Base-by-base conservation (phyloP, 2,888 invertebrate genomes). In the Eugnorisma glareosa region DNA sequence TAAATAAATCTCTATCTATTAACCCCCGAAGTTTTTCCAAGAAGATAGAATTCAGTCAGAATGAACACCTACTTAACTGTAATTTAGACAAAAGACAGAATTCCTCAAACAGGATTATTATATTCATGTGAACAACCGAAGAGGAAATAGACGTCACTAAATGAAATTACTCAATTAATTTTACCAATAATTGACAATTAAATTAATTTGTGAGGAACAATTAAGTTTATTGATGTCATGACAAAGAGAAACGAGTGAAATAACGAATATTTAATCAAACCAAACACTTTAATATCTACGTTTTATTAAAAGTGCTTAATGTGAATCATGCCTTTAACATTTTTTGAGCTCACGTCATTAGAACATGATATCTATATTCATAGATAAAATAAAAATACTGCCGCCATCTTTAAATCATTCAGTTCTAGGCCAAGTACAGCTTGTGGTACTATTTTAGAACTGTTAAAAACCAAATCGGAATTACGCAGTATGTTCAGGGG, bases 131-230 rank as follows among this genome's bases (percentile, higher is more conserved):
- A 5, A 68, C 21, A 48, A 73, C 21, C 28, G 0, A 57, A 59
- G 28, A 48, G 31, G 21, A 70, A 78, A 51, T 13, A 18, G 10
- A 24, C 28, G 43, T 43, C 11, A 59, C 13, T 24, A 31, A 77
- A 31, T 79, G 45, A 28, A 80, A 67, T 61, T 15, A 54, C 45
- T n/a, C 28, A 72, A 79, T 82, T 66, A n/a, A 66, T 69, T 79
- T 61, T 7, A 79, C 15, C 28, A 18, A 13, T 71, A n/a, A 83
- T 83, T 67, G 68, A 28, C 5, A 57, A 73, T 75, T 24, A 40
- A 64, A 74, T 67, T 57, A 54, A 77, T 69, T 37, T 40, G 8
- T 31, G 37, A 35, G 24, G 24, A 61, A 68, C 21, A 35, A 59
- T 67, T 59, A n/a, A 48, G 78, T 73, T 76, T 57, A 69, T 73